Evolutionary conservation across 2,797 vertebrate species (phyloP).

Genomic region (Nothura maculosa): DNA sequence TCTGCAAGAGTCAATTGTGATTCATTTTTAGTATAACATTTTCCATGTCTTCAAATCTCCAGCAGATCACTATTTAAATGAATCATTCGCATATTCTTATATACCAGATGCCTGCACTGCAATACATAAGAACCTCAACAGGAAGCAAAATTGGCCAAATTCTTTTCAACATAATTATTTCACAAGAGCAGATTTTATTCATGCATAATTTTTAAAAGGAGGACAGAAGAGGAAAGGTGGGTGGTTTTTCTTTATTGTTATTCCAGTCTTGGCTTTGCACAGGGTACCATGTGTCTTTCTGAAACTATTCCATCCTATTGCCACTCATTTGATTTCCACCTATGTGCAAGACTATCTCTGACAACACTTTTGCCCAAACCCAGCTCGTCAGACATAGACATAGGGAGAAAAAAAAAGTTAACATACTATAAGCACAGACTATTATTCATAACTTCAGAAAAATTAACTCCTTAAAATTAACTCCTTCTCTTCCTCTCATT

Average conservation of each 20-base stretch:
- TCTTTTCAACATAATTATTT: background rate
- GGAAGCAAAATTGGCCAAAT: background rate
- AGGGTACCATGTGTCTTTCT: background rate
- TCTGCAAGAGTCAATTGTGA: fast-evolving
- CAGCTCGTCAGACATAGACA: background rate
- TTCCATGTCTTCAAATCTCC: background rate
- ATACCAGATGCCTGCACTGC: background rate
- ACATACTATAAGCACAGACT: background rate
- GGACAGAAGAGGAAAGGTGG: background rate
- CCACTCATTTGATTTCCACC: background rate
- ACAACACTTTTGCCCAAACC: background rate
- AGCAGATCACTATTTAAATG: background rate
- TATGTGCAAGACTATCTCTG: background rate
- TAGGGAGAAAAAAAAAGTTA: background rate
- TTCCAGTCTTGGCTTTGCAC: background rate
- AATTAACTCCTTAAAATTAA: background rate
- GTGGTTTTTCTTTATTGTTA: background rate
- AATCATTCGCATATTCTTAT: background rate
- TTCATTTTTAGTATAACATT: background rate
- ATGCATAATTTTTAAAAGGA: background rate
- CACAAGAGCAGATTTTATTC: background rate
- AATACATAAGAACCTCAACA: background rate
- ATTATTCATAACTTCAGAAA: background rate
- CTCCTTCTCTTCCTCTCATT: background rate
- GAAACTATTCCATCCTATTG: background rate